A percentile compares a stretch with the other conserved stretches of the same genome.
Conservation (phyloP, 2,113 vertebrate species). For the Carassius carassius region DNA sequence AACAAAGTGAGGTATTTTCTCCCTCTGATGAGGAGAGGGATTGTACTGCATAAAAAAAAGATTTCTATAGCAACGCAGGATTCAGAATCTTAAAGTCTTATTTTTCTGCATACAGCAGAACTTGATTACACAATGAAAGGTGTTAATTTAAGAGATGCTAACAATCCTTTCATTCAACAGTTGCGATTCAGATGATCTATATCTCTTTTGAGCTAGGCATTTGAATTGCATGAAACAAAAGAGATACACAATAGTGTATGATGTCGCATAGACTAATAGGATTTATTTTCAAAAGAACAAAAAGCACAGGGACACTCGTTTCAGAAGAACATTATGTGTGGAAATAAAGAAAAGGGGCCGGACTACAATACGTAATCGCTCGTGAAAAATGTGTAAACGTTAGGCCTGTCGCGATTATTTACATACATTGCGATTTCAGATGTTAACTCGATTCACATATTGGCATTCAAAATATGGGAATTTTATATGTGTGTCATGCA, state of each 20-base stretch:
- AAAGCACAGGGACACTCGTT: conserved; percentile 8
- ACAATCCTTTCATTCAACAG: conserved; percentile 39
- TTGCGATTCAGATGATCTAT: conserved; percentile 21
- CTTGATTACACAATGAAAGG: conserved; percentile 47
- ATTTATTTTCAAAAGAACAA: conserved; percentile 33
- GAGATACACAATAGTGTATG: conserved; percentile 27
- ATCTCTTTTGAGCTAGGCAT: conserved; percentile 1
- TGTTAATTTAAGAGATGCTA: conserved; percentile 50
- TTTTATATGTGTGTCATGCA: background rate
- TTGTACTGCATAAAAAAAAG: conserved; percentile 28
- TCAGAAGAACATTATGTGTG: background rate
- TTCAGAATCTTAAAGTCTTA: conserved; percentile 50
- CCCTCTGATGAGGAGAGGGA: conserved; percentile 37
- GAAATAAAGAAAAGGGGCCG: background rate
- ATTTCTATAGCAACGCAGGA: conserved; percentile 51
- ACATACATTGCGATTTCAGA: background rate
- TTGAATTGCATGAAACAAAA: conserved; percentile 50
- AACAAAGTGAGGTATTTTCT: conserved; percentile 57
- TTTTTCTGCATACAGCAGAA: conserved; percentile 41
- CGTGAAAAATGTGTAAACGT: background rate
- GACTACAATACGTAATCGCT: background rate
- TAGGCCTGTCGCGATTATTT: background rate
- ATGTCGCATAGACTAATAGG: conserved; percentile 33
- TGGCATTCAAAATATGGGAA: background rate
- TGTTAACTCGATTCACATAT: background rate